Evolutionary conservation across 1,140 invertebrate genomes (phyloP).

Genomic region (Macrocentrus cingulum): DNA sequence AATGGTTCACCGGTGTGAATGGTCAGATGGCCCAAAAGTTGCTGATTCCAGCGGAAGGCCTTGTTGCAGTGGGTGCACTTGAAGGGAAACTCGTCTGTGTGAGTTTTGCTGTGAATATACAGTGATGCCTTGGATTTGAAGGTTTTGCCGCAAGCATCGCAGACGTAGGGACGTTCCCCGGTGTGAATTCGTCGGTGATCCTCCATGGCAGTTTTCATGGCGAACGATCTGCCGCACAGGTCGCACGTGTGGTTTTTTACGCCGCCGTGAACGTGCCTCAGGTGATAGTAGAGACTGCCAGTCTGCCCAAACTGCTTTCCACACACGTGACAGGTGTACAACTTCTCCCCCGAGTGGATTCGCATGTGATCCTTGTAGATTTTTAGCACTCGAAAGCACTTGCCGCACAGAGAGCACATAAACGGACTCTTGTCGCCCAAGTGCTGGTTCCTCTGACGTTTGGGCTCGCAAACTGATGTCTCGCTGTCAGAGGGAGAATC

Average conservation of each 20-base stretch:
- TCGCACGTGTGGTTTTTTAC: constrained; percentile 55
- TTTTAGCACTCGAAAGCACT: constrained; percentile 42
- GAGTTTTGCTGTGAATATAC: constrained; percentile 61
- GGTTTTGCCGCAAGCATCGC: constrained; percentile 64
- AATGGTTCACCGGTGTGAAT: constrained; percentile 58
- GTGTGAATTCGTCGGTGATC: constrained; percentile 69
- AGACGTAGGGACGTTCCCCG: constrained; percentile 65
- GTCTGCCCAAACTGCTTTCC: constrained; percentile 39
- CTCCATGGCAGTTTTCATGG: constrained; percentile 61
- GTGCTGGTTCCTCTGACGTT: no score
- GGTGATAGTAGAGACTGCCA: constrained; percentile 42
- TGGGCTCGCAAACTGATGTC: no score
- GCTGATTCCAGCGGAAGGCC: constrained; percentile 57
- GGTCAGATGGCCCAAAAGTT: constrained; percentile 55
- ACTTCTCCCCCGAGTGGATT: constrained; percentile 32
- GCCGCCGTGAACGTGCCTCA: constrained; percentile 39
- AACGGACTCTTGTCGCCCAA: no score
- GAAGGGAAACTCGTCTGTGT: constrained; percentile 57
- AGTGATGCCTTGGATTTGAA: constrained; percentile 60
- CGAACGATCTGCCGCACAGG: constrained; percentile 50
- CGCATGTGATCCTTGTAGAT: constrained; percentile 21
- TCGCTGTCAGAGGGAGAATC: no score
- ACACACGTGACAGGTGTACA: constrained; percentile 38
- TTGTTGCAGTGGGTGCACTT: constrained; percentile 56
- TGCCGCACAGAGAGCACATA: neutral